These are phyloP conservation scores for Oscheius sp. DNA, from an alignment of 2,888 invertebrate species.

Conservation along the genomic window DNA sequence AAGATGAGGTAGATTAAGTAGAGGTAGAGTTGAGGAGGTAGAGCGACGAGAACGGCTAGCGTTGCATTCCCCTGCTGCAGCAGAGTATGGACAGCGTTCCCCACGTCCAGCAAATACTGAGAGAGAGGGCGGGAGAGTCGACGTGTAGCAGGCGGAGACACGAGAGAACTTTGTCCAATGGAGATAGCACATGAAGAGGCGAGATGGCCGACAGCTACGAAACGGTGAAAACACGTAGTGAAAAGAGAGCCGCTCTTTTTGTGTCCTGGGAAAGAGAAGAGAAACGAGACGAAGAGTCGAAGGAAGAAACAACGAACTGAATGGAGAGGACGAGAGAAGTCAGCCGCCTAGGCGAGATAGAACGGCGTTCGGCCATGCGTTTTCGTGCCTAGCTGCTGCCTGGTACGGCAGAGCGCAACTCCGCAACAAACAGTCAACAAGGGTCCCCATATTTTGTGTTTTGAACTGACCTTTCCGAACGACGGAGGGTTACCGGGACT, in stretches of 20 bases:
- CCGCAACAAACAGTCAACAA: constrained; percentile 18
- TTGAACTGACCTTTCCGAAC: constrained; percentile 13
- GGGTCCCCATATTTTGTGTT: neutral
- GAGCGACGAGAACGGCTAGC: constrained; percentile 2
- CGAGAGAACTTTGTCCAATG: neutral
- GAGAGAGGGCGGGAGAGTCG: neutral
- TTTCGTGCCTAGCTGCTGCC: constrained; percentile 2
- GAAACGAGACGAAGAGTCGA: constrained; percentile 6
- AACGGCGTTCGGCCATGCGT: constrained; percentile 27
- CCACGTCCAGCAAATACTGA: constrained; percentile 17
- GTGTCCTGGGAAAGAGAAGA: neutral
- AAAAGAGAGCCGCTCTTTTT: neutral
- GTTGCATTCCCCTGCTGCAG: constrained; percentile 9
- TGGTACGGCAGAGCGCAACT: constrained; percentile 7
- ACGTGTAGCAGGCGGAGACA: constrained; percentile 1
- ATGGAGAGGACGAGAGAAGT: constrained; percentile 8
- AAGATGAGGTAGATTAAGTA: constrained; percentile 21
- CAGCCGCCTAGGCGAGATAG: neutral
- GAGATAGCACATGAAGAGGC: neutral
- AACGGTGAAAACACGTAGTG: neutral
- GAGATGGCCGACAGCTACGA: neutral
- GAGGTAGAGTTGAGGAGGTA: constrained; percentile 17
- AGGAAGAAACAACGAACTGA: neutral
- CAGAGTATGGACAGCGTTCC: constrained; percentile 24
- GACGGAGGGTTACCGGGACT: constrained; percentile 1